These are phyloP conservation scores for Haemorhous mexicanus DNA, from an alignment of 2,113 vertebrate species.

Conservation along the genomic window DNA sequence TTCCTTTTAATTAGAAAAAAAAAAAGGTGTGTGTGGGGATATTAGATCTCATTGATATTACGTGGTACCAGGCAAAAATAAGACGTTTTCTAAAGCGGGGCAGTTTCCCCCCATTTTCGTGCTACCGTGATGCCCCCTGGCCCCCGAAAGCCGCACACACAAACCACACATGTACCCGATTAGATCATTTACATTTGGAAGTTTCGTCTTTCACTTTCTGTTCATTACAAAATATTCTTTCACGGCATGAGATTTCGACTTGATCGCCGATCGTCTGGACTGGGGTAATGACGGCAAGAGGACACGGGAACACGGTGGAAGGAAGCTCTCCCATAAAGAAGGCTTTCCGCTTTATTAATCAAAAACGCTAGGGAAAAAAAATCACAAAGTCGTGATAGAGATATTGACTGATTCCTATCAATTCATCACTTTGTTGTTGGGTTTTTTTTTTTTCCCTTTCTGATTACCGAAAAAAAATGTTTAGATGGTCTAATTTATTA, in stretches of 20 bases:
- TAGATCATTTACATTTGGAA: background rate
- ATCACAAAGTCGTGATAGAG: background rate
- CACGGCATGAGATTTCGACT: background rate
- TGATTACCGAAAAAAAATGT: background rate
- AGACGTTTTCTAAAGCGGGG: background rate
- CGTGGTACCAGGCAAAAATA: background rate
- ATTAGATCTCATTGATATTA: background rate
- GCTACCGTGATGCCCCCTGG: background rate
- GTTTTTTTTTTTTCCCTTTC: background rate
- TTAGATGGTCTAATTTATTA: background rate
- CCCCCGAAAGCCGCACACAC: background rate
- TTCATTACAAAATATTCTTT: background rate
- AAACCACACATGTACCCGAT: background rate
- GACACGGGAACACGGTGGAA: background rate
- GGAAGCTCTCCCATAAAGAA: background rate
- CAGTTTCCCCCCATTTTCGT: background rate
- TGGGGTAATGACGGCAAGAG: background rate
- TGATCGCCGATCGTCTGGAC: background rate
- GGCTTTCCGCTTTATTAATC: conserved; percentile 57
- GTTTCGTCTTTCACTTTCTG: background rate
- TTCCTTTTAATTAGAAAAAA: background rate
- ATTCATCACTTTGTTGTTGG: background rate
- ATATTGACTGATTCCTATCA: conserved; percentile 28
- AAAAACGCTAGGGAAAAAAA: background rate
- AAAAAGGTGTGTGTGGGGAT: background rate